Base-by-base conservation (phyloP, 2,888 invertebrate genomes). In the Heliconius aoede region DNA sequence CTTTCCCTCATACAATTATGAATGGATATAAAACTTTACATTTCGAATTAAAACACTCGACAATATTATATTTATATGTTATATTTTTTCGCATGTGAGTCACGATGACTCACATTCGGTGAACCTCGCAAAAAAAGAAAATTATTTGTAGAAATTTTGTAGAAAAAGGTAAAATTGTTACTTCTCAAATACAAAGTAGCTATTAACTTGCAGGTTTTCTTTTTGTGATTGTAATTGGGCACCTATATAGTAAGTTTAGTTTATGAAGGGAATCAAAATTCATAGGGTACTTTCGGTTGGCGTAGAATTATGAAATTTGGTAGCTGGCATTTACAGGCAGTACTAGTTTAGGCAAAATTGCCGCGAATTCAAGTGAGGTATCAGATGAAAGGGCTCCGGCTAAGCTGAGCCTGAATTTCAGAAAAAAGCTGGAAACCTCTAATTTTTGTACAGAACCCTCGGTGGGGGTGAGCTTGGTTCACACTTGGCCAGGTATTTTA, bases 71-170 rank as follows among this genome's bases (percentile, higher is more conserved):
- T 76, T 72, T 24, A n/a, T n/a, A n/a, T n/a, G n/a, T n/a, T n/a
- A 36, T 36, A 36, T 76, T 72, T 24, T 73, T 73, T 71, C 71
- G 75, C 46, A 64, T 58, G 28, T 76, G 76, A 76, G 24, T 76
- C 76, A 76, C 28, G 18, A 65, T 76, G 76, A 76, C 64, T 76
- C 71, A 76, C 26, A 36, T 51, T 55, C 40, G 26, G 40, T 55
- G 64, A 65, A 64, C 15, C 55, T 65, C 40, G 24, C 58, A 76
- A 72, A 75, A 46, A 72, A 64, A 36, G 24, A 62, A 69, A 74
- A 74, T 36, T 15, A 30, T 9, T 28, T 15, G 62, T 36, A 67
- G 4, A 67, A 36, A 68, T 60, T n/a, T 67, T 55, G 46, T 58
- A 64, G 32, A 28, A 40, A 40, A 65, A 76, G n/a, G 64, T 64